Base-by-base conservation (phyloP, 2,888 invertebrate genomes). In the Tipula helvola region DNA sequence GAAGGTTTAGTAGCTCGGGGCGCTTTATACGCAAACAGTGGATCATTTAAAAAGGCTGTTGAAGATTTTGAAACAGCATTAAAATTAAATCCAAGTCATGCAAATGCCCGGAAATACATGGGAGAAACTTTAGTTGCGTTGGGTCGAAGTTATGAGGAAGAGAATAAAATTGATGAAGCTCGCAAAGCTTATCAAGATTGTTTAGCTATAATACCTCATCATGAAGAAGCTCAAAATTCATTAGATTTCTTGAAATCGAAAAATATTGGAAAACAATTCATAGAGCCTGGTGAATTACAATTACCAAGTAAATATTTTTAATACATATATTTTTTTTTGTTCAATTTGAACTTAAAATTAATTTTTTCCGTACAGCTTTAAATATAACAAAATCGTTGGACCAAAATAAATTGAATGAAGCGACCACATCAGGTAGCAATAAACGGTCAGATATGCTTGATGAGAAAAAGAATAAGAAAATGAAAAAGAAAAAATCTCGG, bases 21-120 rank as follows among this genome's bases (percentile, higher is more conserved):
- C 88, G 97, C 97, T 39, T 92, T 98, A 89, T 97, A 97, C 90
- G 98, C 98, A 12, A 98, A 98, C 91, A 97, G 96, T 90, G 97
- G 97, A 88, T 97, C 96, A 89, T 98, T 97, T 91, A 95, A 96
- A 89, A 97, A 97, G 90, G 98, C 98, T 0, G 96, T 98, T 88
- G 96, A 97, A 89, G 98, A 99, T 91, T 98, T 99, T 91, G 97
- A 98, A 91, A 95, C 96, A 36, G 98, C 98, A 4, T 91, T 98
- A 57, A 96, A 96, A 90, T 91, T 97, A 83, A 97, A 98, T 92
- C 96, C 96, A 0, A 96, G 95, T 88, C 98, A 99, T 91, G 95
- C 95, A 1, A 98, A 98, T 92, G 98, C 98, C 44, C 94, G 96
- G 87, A 98, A 97, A 91, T 99, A 98, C 92, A 95, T 98, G 93